Evolutionary conservation across 1,140 invertebrate species (phyloP), one percentile per base, ranked within the genome.

Genomic region (Xylocopa sonorina): DNA sequence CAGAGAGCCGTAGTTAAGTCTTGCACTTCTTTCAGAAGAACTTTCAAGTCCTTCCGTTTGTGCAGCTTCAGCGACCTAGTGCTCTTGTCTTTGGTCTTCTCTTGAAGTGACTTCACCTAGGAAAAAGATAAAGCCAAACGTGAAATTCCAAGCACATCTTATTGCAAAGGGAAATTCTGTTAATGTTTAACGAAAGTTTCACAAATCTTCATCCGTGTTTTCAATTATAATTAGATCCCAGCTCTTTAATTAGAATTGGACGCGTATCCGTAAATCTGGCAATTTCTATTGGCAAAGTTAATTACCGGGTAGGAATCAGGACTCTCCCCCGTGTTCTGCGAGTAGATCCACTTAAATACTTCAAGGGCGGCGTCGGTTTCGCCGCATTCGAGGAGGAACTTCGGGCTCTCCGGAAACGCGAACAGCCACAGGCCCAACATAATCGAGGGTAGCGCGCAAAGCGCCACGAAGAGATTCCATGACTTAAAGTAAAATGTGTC

Each of bases 361-460:
- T 95, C 92, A 0, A 97, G 91, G 7, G 96, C 95, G 50, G 95
- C 95, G 21, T 96, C 95, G 32, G 96, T 94, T 88, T 96, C 95
- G 60, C 96, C 96, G 89, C 95, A 95, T 86, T 96, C 95, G 82
- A 97, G 94, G 67, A 97, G 93, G 89, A 96, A 98, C 89, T 97
- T 97, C 1, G 97, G 97, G 90, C 96, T 97, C 91, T 98, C 97
- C 5, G 97, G 97, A 92, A 98, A 97, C 38, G 95, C 94, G 72
- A 96, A 93, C 3, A 97, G 93, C 94, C 94, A 97, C 41, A 95
- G 92, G 29, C 94, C 95, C 16, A 96, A 92, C 72, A 95, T 83
- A 4, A 93, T 50, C 18, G 90, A 95, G 0, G 95, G 95, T 2
- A 96, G 83, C 2, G 95, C 94, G 87, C 95, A 96, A 1, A 95